A percentile compares a stretch with the other conserved stretches of the same genome.
Conservation (phyloP, 1,140 invertebrate genomes). For the Paramacrobiotus metropolitanus region DNA sequence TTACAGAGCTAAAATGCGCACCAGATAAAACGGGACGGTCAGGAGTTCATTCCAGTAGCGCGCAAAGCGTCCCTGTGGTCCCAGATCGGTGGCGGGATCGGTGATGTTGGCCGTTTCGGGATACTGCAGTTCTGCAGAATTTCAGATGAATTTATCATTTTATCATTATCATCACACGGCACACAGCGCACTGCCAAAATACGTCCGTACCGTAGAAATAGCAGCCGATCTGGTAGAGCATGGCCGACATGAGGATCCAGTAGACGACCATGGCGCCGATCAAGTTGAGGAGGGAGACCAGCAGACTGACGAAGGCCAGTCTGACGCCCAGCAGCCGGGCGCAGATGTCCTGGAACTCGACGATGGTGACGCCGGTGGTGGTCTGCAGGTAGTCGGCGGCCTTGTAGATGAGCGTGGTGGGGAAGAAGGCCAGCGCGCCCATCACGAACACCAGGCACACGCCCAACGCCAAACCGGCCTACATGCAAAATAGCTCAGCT, state of each 20-base stretch:
- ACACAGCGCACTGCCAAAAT: too few relatives aligned
- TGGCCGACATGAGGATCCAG: slow-evolving; percentile 81
- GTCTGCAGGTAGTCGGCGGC: neutral
- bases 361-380: neutral
- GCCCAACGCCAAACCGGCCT: slow-evolving; percentile 50
- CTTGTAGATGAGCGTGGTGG: slow-evolving; percentile 3
- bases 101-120: neutral
- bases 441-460: slow-evolving; percentile 44
- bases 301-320: slow-evolving; percentile 24
- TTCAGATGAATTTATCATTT: neutral
- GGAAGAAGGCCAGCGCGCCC: slow-evolving; percentile 22
- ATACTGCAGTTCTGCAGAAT: neutral
- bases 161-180: too few relatives aligned
- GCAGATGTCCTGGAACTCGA: slow-evolving; percentile 4
- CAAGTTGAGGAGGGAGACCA: slow-evolving; percentile 57
- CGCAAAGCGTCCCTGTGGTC: slow-evolving; percentile 11
- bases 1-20: too few relatives aligned
- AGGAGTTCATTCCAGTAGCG: slow-evolving; percentile 18
- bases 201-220: slow-evolving; percentile 38
- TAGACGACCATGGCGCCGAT: slow-evolving; percentile 67
- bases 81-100: neutral
- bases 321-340: neutral
- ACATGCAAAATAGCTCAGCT: slow-evolving; percentile 12
- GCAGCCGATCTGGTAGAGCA: slow-evolving; percentile 58
- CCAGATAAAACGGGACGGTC: slow-evolving; percentile 27